Conservation (phyloP, 2,888 invertebrate species). For the Oxystoma pomonae region DNA sequence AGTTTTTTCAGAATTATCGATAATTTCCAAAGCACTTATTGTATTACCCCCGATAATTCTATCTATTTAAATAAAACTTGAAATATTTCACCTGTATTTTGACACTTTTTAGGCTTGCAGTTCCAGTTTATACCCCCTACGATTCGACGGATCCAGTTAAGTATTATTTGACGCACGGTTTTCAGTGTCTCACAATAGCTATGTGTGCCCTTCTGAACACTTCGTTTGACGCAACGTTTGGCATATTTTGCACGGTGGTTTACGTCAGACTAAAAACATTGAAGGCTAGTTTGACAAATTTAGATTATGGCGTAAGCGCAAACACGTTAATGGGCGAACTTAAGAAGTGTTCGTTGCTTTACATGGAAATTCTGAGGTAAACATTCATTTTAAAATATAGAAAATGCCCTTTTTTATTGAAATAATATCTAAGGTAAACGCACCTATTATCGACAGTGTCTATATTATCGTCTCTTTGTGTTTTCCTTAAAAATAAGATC, state of each 20-base stretch:
- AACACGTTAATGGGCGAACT: not conserved
- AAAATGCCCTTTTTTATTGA: too few relatives aligned
- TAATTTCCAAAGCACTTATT: too few relatives aligned
- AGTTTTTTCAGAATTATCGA: too few relatives aligned
- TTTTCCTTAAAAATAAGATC: too few relatives aligned
- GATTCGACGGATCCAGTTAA: not conserved
- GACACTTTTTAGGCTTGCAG: not conserved
- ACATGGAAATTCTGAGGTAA: constrained; percentile 3
- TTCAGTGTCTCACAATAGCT: not conserved
- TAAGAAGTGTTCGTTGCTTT: not conserved
- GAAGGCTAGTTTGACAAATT: not conserved
- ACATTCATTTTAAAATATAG: too few relatives aligned
- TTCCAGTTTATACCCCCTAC: not conserved
- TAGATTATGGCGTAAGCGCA: not conserved
- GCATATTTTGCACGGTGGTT: constrained; percentile 3
- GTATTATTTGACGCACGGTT: constrained; percentile 1
- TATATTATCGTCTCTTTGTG: too few relatives aligned
- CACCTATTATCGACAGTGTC: too few relatives aligned
- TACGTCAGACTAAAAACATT: not conserved
- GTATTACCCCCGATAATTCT: too few relatives aligned
- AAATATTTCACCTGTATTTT: too few relatives aligned
- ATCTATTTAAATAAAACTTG: too few relatives aligned
- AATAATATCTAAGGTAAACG: too few relatives aligned
- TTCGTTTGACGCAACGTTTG: not conserved
- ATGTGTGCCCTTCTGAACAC: not conserved